Percentiles rank a stretch among this genome's conserved stretches.
Evolutionary conservation across 64 coral and sea anemone genomes (phyloP).

Genomic region (Actinia tenebrosa): DNA sequence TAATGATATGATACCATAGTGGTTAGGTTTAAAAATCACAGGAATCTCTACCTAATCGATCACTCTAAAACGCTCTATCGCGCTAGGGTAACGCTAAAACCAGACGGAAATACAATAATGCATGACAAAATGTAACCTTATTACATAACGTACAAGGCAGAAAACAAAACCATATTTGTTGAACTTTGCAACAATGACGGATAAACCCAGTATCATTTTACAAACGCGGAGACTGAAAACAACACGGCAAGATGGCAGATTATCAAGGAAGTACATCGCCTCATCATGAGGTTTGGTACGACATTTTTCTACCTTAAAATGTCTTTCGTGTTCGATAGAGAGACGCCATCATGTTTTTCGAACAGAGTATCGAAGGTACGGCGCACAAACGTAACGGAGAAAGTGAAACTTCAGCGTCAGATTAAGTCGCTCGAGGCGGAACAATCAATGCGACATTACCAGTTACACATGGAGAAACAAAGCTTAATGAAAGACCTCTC

Average conservation of each 20-base stretch:
- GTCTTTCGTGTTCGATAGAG: conserved; percentile 47
- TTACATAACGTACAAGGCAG: background rate
- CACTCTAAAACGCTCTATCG: too few relatives aligned
- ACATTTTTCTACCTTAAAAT: conserved; percentile 1
- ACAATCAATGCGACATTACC: conserved; percentile 16
- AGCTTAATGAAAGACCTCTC: conserved; percentile 10
- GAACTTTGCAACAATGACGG: background rate
- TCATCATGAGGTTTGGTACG: background rate
- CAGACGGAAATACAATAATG: background rate
- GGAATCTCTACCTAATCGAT: too few relatives aligned
- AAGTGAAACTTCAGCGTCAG: conserved; percentile 34
- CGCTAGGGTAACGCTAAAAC: background rate
- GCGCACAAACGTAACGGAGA: conserved; percentile 32
- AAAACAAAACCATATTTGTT: background rate
- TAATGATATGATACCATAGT: too few relatives aligned
- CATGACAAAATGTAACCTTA: background rate
- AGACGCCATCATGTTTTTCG: conserved; percentile 56
- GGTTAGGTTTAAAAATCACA: too few relatives aligned
- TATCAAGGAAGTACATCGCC: background rate
- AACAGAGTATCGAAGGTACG: conserved; percentile 45
- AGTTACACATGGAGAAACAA: conserved; percentile 28
- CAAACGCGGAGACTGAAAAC: background rate
- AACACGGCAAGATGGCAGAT: background rate
- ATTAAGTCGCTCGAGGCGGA: conserved; percentile 23
- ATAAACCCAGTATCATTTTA: background rate